These are phyloP conservation scores for Drosophila anceps DNA, from an alignment of 2,888 invertebrate genomes.

Conservation along the genomic window DNA sequence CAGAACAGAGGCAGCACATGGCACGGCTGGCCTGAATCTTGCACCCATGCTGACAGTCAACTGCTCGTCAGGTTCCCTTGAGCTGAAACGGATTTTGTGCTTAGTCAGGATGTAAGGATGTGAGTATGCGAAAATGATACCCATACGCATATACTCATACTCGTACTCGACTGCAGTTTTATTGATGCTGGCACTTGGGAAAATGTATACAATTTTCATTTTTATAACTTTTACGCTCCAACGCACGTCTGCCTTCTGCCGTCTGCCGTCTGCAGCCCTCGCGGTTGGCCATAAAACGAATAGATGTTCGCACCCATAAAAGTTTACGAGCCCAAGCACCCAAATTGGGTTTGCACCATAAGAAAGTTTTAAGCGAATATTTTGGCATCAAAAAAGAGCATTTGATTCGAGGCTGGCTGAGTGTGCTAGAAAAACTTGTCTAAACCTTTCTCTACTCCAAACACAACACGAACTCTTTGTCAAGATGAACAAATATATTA, in stretches of 20 bases:
- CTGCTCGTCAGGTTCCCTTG: slow-evolving; percentile 51
- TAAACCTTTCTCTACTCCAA: slow-evolving; percentile 26
- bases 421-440: slow-evolving; percentile 55
- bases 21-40: slow-evolving; percentile 5
- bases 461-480: slow-evolving; percentile 6
- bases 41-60: slow-evolving; percentile 8
- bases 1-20: slow-evolving; percentile 32
- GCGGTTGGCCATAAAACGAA: slow-evolving; percentile 66
- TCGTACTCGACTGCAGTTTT: slow-evolving; percentile 61
- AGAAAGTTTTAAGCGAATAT: slow-evolving; percentile 45
- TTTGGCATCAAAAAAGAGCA: slow-evolving; percentile 10
- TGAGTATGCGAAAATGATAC: slow-evolving; percentile 1
- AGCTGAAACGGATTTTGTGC: slow-evolving; percentile 75
- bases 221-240: slow-evolving; percentile 72
- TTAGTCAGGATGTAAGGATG: slow-evolving; percentile 66
- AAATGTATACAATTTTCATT: slow-evolving; percentile 81
- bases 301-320: slow-evolving; percentile 72
- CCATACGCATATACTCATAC: slow-evolving; percentile 19
- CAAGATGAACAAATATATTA: slow-evolving; percentile 46
- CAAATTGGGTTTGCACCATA: slow-evolving; percentile 59
- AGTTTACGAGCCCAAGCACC: slow-evolving; percentile 65
- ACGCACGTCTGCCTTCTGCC: slow-evolving; percentile 53
- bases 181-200: slow-evolving; percentile 64
- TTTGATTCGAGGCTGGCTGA: slow-evolving; percentile 11
- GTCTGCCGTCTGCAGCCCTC: slow-evolving; percentile 48